A percentile compares a stretch with the other conserved stretches of the same genome.
phyloP scores from a whole-genome alignment of 2,113 vertebrate genomes.

The Turnix velox region DNA sequence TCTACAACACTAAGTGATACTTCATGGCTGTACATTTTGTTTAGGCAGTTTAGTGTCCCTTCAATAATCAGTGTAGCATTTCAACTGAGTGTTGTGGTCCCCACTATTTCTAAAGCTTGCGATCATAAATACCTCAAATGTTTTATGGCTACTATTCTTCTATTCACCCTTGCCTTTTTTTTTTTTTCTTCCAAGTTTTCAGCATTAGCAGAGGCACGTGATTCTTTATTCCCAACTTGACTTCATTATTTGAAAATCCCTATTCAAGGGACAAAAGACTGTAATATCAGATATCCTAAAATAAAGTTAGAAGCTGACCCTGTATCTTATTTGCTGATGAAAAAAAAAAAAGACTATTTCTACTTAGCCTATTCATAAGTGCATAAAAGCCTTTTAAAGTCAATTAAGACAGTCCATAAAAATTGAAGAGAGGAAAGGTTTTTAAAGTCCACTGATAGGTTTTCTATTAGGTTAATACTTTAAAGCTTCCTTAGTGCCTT shows the following conservation, averaged over 20 bases:
- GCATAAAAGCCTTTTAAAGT: constrained; percentile 45
- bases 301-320: background rate
- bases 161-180: background rate
- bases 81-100: background rate
- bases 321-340: background rate
- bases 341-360: background rate
- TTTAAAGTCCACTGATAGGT: constrained; percentile 39
- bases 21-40: background rate
- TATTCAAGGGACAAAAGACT: background rate
- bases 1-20: background rate
- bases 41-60: background rate
- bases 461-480: constrained; percentile 53
- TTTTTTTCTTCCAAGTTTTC: background rate
- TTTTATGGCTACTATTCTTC: background rate
- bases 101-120: background rate
- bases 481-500: constrained; percentile 33
- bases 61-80: background rate
- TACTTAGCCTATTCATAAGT: constrained; percentile 11
- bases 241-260: background rate
- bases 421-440: constrained; percentile 40
- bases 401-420: constrained; percentile 59
- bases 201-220: background rate
- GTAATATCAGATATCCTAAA: background rate
- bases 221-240: background rate
- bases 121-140: background rate